These are phyloP conservation scores for Tenebrosternarchus preto DNA, from an alignment of 2,113 vertebrate genomes.

Conservation along the genomic window DNA sequence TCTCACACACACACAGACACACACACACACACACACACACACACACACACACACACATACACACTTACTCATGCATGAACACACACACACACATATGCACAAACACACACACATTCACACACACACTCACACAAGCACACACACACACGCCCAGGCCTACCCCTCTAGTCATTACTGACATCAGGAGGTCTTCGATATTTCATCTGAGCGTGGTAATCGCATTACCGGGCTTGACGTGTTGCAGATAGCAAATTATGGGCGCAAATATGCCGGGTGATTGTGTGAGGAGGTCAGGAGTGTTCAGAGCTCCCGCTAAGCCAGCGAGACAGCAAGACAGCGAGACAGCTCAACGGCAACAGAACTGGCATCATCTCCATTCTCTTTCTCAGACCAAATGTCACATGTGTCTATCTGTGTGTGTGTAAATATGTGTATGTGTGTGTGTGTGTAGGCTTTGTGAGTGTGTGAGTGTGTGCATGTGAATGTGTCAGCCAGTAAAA, in stretches of 20 bases:
- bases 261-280: constrained; percentile 90
- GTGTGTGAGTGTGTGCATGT: constrained; percentile 33
- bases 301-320: constrained; percentile 62
- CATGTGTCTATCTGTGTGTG: constrained; percentile 12
- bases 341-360: constrained; percentile 14
- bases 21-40: constrained; percentile 20
- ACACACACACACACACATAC: constrained; percentile 23
- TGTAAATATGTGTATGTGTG: constrained; percentile 36
- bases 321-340: constrained; percentile 39
- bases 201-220: constrained; percentile 88
- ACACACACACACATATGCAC: constrained; percentile 20
- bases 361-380: constrained; percentile 51
- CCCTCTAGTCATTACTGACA: constrained; percentile 80
- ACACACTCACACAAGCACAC: constrained; percentile 17
- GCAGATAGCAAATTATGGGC: constrained; percentile 90
- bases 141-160: constrained; percentile 26
- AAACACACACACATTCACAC: constrained; percentile 18
- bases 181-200: constrained; percentile 88
- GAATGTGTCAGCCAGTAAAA: constrained; percentile 47
- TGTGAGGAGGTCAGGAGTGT: constrained; percentile 76
- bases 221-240: constrained; percentile 89
- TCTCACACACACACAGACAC: constrained; percentile 30
- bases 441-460: constrained; percentile 42
- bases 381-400: constrained; percentile 43
- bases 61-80: too few species aligned